Evolutionary conservation across 2,888 invertebrate species (phyloP).

Genomic region (Hyles lineata): DNA sequence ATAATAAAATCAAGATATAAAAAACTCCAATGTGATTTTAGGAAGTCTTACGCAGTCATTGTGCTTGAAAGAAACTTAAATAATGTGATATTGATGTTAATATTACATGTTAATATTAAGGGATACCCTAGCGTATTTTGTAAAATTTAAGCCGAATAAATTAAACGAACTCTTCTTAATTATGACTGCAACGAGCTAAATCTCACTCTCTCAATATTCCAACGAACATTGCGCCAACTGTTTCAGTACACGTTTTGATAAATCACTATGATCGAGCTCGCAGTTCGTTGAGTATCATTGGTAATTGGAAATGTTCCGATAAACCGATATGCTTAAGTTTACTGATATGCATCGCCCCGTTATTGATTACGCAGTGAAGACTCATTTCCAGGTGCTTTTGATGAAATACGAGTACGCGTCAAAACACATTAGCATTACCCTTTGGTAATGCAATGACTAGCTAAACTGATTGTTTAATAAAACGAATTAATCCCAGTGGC

Average conservation of each 20-base stretch:
- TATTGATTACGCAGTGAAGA: neutral
- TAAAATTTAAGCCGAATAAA: too few relatives aligned
- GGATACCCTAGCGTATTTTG: too few relatives aligned
- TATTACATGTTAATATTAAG: too few relatives aligned
- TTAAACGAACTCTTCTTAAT: neutral
- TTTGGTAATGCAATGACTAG: neutral
- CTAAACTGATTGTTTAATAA: neutral
- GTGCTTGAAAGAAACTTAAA: too few relatives aligned
- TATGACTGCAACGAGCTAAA: neutral
- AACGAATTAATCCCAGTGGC: slow-evolving; percentile 3
- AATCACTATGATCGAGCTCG: slow-evolving; percentile 55
- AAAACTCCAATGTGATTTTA: too few relatives aligned
- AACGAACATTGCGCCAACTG: neutral
- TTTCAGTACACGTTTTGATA: slow-evolving; percentile 44
- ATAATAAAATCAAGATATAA: too few relatives aligned
- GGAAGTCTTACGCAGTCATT: too few relatives aligned
- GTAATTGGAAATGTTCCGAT: slow-evolving; percentile 49
- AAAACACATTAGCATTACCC: neutral
- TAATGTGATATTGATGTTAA: too few relatives aligned
- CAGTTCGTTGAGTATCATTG: slow-evolving; percentile 56
- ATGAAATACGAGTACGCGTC: neutral
- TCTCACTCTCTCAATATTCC: neutral
- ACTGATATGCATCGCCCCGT: slow-evolving; percentile 32
- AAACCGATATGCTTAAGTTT: slow-evolving; percentile 53
- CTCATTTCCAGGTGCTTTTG: neutral